These are phyloP conservation scores for Poecilus cupreus DNA, from an alignment of 2,888 invertebrate species.

Conservation along the genomic window DNA sequence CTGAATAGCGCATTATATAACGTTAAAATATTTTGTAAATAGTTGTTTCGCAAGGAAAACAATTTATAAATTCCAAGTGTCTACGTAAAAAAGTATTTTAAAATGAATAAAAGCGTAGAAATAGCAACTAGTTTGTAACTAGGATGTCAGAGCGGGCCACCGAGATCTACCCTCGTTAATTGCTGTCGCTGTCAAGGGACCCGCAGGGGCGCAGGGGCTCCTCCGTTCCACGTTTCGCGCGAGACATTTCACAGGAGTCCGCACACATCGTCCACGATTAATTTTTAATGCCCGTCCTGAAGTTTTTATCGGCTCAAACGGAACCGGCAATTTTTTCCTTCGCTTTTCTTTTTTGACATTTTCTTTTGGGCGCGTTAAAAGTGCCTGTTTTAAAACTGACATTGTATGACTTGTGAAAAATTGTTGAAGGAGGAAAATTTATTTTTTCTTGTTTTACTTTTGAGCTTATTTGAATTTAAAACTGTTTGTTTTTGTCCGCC, in stretches of 20 bases:
- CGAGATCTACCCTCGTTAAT: not conserved
- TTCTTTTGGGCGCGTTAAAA: constrained; percentile 34
- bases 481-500: constrained; percentile 1
- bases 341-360: constrained; percentile 34
- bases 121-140: too few species aligned
- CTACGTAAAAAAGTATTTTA: too few species aligned
- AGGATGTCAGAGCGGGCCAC: too few species aligned
- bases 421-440: constrained; percentile 23
- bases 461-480: constrained; percentile 21
- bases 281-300: constrained; percentile 42
- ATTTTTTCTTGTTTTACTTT: constrained; percentile 17
- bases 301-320: constrained; percentile 40
- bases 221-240: not conserved
- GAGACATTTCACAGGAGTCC: constrained; percentile 29
- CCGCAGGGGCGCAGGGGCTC: not conserved
- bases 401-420: constrained; percentile 46
- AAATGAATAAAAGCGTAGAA: too few species aligned
- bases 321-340: constrained; percentile 28
- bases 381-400: constrained; percentile 35
- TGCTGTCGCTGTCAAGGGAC: not conserved
- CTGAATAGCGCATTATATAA: too few species aligned
- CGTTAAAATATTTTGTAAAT: too few species aligned
- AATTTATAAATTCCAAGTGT: too few species aligned
- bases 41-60: too few species aligned
- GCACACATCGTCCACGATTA: constrained; percentile 35